Conservation (phyloP, 2,113 vertebrate species). For the Felis catus region F.catus_Fca126_mat1.0 CM031415.1:117865001-117865500, state of each 20-base stretch:
- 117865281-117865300: background rate
- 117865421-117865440: slow-evolving; percentile 52
- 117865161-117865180: slow-evolving; percentile 33
- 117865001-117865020: background rate
- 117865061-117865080: background rate
- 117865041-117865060: background rate
- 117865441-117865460: slow-evolving; percentile 29
- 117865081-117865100: background rate
- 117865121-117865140: background rate
- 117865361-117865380: background rate
- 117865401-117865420: background rate
- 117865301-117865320: background rate
- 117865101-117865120: background rate
- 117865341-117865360: background rate
- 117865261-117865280: background rate
- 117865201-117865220: slow-evolving; percentile 50
- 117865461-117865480: slow-evolving; percentile 51
- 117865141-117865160: slow-evolving; percentile 47
- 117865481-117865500: background rate
- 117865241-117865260: background rate
- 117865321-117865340: background rate
- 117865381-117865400: background rate
- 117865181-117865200: slow-evolving; percentile 24
- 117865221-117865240: background rate
- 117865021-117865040: background rate